Evolutionary conservation across 2,888 invertebrate species (phyloP), one percentile per base, ranked within the genome.

Genomic region (Hypsopygia costalis): DNA sequence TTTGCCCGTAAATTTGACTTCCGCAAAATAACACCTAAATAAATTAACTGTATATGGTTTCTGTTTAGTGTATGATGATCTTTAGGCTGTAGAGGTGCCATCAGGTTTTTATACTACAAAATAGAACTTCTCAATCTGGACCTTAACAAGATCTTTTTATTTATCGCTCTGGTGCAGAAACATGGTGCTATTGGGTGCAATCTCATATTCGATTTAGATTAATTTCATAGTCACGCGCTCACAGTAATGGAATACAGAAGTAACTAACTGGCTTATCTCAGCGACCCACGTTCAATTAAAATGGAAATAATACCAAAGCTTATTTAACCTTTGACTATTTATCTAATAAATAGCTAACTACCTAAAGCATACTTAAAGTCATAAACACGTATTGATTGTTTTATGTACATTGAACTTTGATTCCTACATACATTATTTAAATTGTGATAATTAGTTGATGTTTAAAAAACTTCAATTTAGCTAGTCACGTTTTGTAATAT

Each of bases 171-270:
- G 11, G 6, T 36, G 29, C 16, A 29, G 31, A 31, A 21, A 31
- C 34, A 34, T 21, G 31, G n/a, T 30, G n/a, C 37, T 7, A 16
- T 27, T 11, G 25, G 40, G 11, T 40, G 40, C 44, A 46, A 46
- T 43, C 20, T 44, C 38, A 20, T 42, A 39, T 41, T 42, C 41
- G 33, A 29, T 42, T 40, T 43, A 45, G 49, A 55, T 44, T 50
- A 44, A 47, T 54, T 49, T 40, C 36, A 34, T 44, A 50, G 44
- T 52, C 51, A 50, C 50, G 51, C 47, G 38, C 41, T 36, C 34
- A 34, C 33, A 32, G 36, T 51, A 51, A 49, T 49, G 36, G 44
- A 42, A 47, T 50, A 40, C 30, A 42, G 39, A 43, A 37, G 44
- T 36, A 37, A 39, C 40, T 44, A 44, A 45, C 37, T 41, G 41